Evolutionary conservation across 1,140 invertebrate genomes (phyloP).

Genomic region (Apis laboriosa): DNA sequence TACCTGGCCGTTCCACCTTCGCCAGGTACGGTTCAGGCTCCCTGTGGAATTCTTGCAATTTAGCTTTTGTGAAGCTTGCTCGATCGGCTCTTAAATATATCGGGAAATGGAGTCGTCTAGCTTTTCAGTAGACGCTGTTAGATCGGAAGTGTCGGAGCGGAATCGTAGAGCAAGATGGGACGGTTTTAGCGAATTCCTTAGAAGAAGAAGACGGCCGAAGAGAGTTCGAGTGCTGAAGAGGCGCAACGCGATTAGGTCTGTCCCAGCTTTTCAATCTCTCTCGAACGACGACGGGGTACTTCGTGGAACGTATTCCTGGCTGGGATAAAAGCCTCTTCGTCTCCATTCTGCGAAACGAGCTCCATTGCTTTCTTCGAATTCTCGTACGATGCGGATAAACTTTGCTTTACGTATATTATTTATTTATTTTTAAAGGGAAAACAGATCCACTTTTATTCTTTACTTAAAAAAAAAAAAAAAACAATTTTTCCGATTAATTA

Average conservation of each 20-base stretch:
- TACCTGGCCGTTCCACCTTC: slow-evolving; percentile 20
- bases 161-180: slow-evolving; percentile 36
- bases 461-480: not conserved
- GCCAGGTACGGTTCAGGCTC: too few species aligned
- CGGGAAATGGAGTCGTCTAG: not conserved
- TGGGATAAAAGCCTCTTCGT: not conserved
- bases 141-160: not conserved
- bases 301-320: slow-evolving; percentile 18
- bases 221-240: slow-evolving; percentile 72
- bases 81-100: too few species aligned
- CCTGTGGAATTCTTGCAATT: too few species aligned
- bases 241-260: slow-evolving; percentile 78
- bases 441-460: too few species aligned
- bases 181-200: slow-evolving; percentile 73
- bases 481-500: too few species aligned
- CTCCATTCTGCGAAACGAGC: not conserved
- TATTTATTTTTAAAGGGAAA: too few species aligned
- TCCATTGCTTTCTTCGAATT: not conserved
- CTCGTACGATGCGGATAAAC: too few species aligned
- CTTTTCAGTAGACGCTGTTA: not conserved
- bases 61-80: not conserved
- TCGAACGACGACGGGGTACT: slow-evolving; percentile 32
- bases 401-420: too few species aligned
- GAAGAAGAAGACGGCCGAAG: slow-evolving; percentile 61
- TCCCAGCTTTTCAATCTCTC: slow-evolving; percentile 31